Percentiles rank a stretch among this genome's conserved stretches.
Evolutionary conservation across 2,888 invertebrate species (phyloP).

Genomic region (Ashinkailepas kermadecensis): DNA sequence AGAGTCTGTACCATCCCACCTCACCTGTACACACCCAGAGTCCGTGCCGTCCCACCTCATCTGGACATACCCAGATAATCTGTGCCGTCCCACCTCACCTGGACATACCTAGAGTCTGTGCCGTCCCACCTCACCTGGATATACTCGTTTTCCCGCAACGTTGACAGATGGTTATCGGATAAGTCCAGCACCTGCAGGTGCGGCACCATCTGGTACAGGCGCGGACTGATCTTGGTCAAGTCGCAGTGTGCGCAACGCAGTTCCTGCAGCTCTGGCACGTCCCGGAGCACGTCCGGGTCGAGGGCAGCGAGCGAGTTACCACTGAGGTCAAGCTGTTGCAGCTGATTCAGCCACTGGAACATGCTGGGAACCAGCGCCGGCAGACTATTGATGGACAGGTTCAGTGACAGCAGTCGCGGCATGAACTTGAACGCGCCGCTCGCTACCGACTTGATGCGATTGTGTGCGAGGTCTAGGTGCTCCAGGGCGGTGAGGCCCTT

Average conservation of each 20-base stretch:
- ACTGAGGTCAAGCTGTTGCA: constrained; percentile 64
- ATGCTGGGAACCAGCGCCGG: constrained; percentile 44
- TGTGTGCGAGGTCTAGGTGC: constrained; percentile 63
- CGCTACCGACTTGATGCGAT: constrained; percentile 63
- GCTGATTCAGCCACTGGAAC: constrained; percentile 63
- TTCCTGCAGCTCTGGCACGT: constrained; percentile 56
- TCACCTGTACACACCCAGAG: too few species aligned
- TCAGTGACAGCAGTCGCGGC: constrained; percentile 54
- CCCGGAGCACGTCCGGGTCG: constrained; percentile 56
- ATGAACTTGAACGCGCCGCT: constrained; percentile 68
- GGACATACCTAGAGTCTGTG: too few species aligned
- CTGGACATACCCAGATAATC: too few species aligned
- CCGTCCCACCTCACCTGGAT: background rate
- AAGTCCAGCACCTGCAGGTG: constrained; percentile 34
- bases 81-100: too few species aligned
- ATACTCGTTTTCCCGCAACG: constrained; percentile 26
- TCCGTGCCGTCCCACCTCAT: too few species aligned
- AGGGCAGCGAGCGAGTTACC: constrained; percentile 64
- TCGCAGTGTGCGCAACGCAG: constrained; percentile 66
- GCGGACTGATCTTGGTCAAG: constrained; percentile 64
- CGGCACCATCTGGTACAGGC: constrained; percentile 54
- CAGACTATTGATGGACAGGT: constrained; percentile 37
- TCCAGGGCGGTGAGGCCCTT: constrained; percentile 64
- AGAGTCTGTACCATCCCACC: too few species aligned
- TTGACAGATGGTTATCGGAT: constrained; percentile 33